These are phyloP conservation scores for Glyphotaelius pellucidus DNA, from an alignment of 2,888 invertebrate species.

Conservation along the genomic window DNA sequence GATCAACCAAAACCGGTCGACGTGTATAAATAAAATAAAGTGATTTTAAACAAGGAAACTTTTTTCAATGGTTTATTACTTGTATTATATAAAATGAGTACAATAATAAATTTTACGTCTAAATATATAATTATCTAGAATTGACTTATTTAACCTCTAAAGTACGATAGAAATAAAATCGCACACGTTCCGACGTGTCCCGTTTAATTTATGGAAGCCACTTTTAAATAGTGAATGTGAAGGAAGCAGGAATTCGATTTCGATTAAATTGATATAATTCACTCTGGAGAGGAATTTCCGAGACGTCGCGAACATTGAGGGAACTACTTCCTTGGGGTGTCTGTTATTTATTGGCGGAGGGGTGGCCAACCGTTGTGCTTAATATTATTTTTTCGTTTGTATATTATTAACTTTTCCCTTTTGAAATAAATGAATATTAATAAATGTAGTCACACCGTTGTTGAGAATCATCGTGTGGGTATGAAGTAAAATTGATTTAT, in stretches of 20 bases:
- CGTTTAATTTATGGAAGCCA: constrained; percentile 45
- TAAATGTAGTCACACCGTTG: too few relatives aligned
- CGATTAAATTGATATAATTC: constrained; percentile 67
- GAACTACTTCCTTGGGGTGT: constrained; percentile 61
- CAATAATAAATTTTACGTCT: background rate
- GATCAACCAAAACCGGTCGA: too few relatives aligned
- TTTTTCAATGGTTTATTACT: too few relatives aligned
- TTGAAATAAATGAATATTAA: background rate
- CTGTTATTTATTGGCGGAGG: constrained; percentile 65
- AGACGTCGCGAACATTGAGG: constrained; percentile 64
- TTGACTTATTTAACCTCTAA: background rate
- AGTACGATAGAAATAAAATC: background rate
- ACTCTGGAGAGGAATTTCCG: constrained; percentile 64
- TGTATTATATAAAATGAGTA: too few relatives aligned
- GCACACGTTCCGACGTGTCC: constrained; percentile 18
- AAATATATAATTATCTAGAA: background rate
- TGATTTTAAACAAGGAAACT: too few relatives aligned
- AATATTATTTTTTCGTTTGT: background rate
- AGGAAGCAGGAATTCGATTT: constrained; percentile 65
- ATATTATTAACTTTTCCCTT: background rate
- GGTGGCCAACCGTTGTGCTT: constrained; percentile 13
- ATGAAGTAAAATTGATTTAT: too few relatives aligned
- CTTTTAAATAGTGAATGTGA: constrained; percentile 57
- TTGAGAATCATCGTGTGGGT: too few relatives aligned
- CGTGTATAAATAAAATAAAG: too few relatives aligned